Percentiles rank a stretch among this genome's conserved stretches.
phyloP scores from a whole-genome alignment of 2,888 invertebrate genomes.

The Ecliptopera silaceata region DNA sequence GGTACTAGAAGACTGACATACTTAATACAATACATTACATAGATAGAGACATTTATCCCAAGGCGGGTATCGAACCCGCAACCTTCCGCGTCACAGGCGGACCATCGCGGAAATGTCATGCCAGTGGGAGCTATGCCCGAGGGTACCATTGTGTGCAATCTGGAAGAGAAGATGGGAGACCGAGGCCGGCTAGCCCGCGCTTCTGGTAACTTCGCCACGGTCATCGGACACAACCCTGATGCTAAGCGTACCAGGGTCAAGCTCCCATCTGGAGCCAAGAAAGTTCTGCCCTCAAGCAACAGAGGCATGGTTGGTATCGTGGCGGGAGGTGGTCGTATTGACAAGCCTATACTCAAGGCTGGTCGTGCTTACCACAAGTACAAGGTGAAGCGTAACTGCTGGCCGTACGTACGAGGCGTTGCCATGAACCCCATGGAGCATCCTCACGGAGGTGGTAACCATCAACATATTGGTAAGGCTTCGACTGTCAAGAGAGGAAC shows the following conservation, averaged over 20 bases:
- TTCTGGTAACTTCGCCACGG: constrained; percentile 99
- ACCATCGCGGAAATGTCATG: constrained; percentile 99
- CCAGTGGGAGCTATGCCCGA: constrained; percentile 99
- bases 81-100: no score
- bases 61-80: no score
- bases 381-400: constrained; percentile 99
- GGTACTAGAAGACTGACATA: no score
- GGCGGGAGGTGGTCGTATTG: constrained; percentile 99
- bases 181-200: constrained; percentile 98
- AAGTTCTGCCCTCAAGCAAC: constrained; percentile 99
- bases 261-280: constrained; percentile 99
- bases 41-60: no score
- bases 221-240: constrained; percentile 99
- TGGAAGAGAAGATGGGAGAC: constrained; percentile 99
- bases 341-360: constrained; percentile 99
- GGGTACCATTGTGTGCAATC: constrained; percentile 99
- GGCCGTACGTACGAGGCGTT: constrained; percentile 99
- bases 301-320: constrained; percentile 99
- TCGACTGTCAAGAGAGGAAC: constrained; percentile 99
- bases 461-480: constrained; percentile 99
- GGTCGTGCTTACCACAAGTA: constrained; percentile 99
- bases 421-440: constrained; percentile 99
- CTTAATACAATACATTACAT: no score
- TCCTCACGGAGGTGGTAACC: constrained; percentile 99
- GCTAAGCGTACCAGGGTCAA: constrained; percentile 98